Evolutionary conservation across 2,888 invertebrate genomes (phyloP).

Genomic region (Ceriagrion tenellum): DNA sequence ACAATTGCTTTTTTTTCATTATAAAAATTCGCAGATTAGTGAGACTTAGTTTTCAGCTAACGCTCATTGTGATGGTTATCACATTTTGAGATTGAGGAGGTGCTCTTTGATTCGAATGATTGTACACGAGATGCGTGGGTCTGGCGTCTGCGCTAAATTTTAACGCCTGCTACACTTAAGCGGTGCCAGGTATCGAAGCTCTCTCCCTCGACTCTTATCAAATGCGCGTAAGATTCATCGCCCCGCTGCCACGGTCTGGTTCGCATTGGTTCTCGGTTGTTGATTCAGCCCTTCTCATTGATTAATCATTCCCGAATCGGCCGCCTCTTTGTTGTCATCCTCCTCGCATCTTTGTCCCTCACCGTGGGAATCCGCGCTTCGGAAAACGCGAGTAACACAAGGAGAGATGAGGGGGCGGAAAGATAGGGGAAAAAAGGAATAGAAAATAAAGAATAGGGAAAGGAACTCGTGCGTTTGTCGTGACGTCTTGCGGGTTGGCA

Average conservation of each 20-base stretch:
- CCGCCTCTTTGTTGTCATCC: neutral
- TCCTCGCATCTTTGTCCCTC: neutral
- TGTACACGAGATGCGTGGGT: too few relatives aligned
- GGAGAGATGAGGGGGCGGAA: neutral
- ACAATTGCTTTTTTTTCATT: too few relatives aligned
- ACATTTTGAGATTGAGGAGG: too few relatives aligned
- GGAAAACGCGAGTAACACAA: neutral
- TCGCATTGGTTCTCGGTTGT: neutral
- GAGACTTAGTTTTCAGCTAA: too few relatives aligned
- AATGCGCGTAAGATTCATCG: neutral
- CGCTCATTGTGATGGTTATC: too few relatives aligned
- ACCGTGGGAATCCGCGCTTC: neutral
- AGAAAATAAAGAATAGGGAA: neutral
- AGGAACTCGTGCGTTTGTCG: slow-evolving; percentile 3
- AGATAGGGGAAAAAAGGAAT: neutral
- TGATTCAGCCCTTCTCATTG: neutral
- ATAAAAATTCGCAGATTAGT: too few relatives aligned
- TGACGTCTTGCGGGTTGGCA: slow-evolving; percentile 44
- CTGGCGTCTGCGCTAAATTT: neutral
- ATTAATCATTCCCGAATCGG: neutral
- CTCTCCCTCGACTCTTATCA: neutral
- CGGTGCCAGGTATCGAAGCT: neutral
- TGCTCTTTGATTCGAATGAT: too few relatives aligned
- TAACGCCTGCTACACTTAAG: neutral
- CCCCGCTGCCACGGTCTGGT: neutral